Base-by-base conservation (phyloP, 2,888 invertebrate species). In the Andricus curvator region DNA sequence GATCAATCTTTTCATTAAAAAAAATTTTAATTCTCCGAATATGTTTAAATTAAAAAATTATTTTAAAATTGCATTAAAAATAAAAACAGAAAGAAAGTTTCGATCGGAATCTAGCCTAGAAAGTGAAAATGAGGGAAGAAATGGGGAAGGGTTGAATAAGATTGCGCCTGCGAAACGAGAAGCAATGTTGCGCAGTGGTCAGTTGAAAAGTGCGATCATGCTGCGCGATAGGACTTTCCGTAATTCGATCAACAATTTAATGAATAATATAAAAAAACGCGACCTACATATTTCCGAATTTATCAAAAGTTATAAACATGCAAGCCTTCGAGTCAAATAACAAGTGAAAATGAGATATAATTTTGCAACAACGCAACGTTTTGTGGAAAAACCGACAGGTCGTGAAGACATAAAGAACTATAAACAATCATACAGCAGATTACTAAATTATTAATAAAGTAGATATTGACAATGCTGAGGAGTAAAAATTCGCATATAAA, bases 81-180 rank as follows among this genome's bases (percentile, higher is more conserved):
- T 44, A 13, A 15, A 15, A 13, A 44, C 2, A 4, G 13, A 48
- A 5, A 48, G 17, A 48, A 48, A 48, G 48, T 17, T 48, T 48
- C 48, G 48, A 48, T 48, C 48, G 48, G 4, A 48, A 48, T 48
- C 48, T 48, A 17, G 13, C 11, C 9, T 48, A 17, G 4, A 48
- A 17, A 48, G 48, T 48, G 48, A 17, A 48, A 48, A 48, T 48
- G 48, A 44, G 44, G 44, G 48, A 48, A 15, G 17, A 48, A 17
- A 17, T 48, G 62, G 44, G 67, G 67, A 41, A 37, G n/a, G 37
- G 37, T 51, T 70, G 20, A 48, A 70, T 70, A 8, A 20, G 29
- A 70, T 51, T 74, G 70, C 70, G 70, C 70, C 70, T 74, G 70
- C 70, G 70, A 74, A 56, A 56, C 29, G 70, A 56, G 29, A 74